Evolutionary conservation across 2,113 vertebrate genomes (phyloP).

Genomic region (Platichthys stellatus): DNA sequence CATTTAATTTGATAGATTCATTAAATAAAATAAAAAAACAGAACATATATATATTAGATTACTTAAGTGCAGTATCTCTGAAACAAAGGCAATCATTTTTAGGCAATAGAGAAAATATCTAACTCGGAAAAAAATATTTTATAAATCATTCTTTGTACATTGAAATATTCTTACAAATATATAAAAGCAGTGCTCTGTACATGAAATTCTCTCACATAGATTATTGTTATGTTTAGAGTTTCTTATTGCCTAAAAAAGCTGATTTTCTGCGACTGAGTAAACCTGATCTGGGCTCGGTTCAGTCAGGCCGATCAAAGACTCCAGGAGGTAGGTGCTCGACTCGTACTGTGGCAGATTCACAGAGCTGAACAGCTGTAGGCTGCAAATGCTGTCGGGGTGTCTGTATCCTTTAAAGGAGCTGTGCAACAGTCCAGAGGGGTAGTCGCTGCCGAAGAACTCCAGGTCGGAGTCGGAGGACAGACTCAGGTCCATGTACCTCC

Average conservation of each 20-base stretch:
- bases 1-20: not conserved
- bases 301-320: conserved; percentile 88
- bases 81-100: conserved; percentile 53
- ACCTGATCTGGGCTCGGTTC: conserved; percentile 82
- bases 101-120: conserved; percentile 55
- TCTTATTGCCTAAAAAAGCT: conserved; percentile 76
- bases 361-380: conserved; percentile 84
- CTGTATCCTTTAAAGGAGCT: conserved; percentile 87
- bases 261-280: conserved; percentile 79
- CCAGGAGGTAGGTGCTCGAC: conserved; percentile 86
- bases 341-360: conserved; percentile 82
- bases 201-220: conserved; percentile 56
- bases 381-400: conserved; percentile 80
- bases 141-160: conserved; percentile 47
- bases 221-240: conserved; percentile 28
- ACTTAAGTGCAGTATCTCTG: conserved; percentile 26
- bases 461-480: conserved; percentile 90
- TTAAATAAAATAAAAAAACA: conserved; percentile 16
- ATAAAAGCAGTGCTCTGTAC: conserved; percentile 54
- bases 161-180: conserved; percentile 53
- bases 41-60: conserved; percentile 38
- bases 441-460: conserved; percentile 92
- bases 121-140: conserved; percentile 41
- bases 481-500: conserved; percentile 89
- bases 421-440: conserved; percentile 87